These are phyloP conservation scores for Sisyra terminalis DNA, from an alignment of 2,888 invertebrate species.

Conservation along the genomic window DNA sequence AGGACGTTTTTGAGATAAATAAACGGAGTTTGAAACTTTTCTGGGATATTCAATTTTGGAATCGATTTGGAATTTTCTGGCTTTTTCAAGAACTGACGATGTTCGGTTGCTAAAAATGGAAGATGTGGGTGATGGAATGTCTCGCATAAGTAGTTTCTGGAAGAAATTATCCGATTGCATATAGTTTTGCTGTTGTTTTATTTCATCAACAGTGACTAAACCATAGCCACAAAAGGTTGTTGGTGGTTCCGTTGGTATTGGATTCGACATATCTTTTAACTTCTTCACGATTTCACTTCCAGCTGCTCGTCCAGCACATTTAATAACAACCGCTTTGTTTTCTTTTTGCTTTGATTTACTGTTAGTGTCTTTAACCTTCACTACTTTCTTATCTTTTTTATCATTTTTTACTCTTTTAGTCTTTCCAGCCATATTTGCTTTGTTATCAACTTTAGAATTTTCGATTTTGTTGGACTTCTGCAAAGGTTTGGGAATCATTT, in stretches of 20 bases:
- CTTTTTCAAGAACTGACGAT: constrained; percentile 49
- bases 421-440: constrained; percentile 9
- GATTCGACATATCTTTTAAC: constrained; percentile 14
- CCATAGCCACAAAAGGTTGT: constrained; percentile 7
- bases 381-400: constrained; percentile 19
- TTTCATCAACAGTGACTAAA: constrained; percentile 26
- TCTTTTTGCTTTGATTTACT: constrained; percentile 16
- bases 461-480: constrained; percentile 8
- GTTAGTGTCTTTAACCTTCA: constrained; percentile 17
- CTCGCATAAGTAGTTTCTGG: constrained; percentile 48
- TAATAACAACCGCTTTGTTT: constrained; percentile 12
- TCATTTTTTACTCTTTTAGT: constrained; percentile 19
- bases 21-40: constrained; percentile 38
- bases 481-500: constrained; percentile 4
- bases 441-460: constrained; percentile 6
- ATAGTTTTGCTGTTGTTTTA: constrained; percentile 37
- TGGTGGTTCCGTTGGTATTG: constrained; percentile 12
- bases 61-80: constrained; percentile 43
- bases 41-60: constrained; percentile 37
- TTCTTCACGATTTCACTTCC: constrained; percentile 17
- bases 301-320: constrained; percentile 19
- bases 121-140: constrained; percentile 25
- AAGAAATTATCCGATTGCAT: constrained; percentile 50
- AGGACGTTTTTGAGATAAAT: constrained; percentile 49
- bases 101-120: constrained; percentile 26